Conservation (phyloP, 2,113 vertebrate genomes). For the Mobula birostris region DNA sequence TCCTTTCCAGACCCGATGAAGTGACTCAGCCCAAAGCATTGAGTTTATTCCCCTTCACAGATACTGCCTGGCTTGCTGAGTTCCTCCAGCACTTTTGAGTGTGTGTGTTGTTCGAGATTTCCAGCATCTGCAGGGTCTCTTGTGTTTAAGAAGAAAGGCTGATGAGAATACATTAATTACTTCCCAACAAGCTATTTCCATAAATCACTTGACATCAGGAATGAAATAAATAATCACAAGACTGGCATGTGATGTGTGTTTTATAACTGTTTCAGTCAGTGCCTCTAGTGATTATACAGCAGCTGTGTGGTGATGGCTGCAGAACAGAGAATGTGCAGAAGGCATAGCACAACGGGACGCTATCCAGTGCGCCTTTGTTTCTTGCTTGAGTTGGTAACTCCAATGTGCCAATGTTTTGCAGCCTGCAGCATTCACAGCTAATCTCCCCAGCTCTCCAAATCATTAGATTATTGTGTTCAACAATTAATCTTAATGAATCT, state of each 20-base stretch:
- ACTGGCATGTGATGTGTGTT: slow-evolving; percentile 1
- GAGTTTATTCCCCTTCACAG: too few relatives aligned
- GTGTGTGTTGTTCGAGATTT: too few relatives aligned
- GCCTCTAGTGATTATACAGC: slow-evolving; percentile 30
- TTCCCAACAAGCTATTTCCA: neutral
- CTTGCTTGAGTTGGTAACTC: slow-evolving; percentile 5
- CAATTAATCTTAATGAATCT: slow-evolving; percentile 27
- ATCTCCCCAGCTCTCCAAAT: neutral
- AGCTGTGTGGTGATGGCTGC: slow-evolving; percentile 15
- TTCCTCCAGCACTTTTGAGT: too few relatives aligned
- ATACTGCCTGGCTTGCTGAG: too few relatives aligned
- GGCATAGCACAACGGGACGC: neutral
- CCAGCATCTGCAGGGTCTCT: too few relatives aligned
- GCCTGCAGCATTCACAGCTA: slow-evolving; percentile 29
- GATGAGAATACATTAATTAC: neutral
- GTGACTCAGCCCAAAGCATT: too few relatives aligned
- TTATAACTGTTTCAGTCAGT: slow-evolving; percentile 33
- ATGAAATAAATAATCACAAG: slow-evolving; percentile 20
- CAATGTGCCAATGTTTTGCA: slow-evolving; percentile 19
- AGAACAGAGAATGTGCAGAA: slow-evolving; percentile 18
- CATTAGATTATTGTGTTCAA: slow-evolving; percentile 30
- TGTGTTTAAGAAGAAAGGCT: neutral
- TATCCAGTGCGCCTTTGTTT: slow-evolving; percentile 1
- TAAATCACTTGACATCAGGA: slow-evolving; percentile 12
- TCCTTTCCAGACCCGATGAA: too few relatives aligned